phyloP scores from a whole-genome alignment of 1,140 invertebrate genomes.

The Polyergus mexicanus region DNA sequence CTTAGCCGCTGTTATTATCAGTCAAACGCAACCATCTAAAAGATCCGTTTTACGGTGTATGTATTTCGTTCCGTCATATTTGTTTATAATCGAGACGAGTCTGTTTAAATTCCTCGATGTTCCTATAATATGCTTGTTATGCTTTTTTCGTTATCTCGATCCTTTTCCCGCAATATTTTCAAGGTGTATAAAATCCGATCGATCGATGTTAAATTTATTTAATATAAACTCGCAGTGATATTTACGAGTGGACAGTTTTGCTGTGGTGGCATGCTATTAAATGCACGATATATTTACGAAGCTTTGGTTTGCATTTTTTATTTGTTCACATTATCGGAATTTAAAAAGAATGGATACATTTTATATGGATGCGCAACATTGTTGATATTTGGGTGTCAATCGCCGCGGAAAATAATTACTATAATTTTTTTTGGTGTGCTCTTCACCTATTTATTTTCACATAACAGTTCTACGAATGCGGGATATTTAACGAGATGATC shows the following conservation, averaged over 20 bases:
- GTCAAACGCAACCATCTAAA: conserved; percentile 86
- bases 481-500: not conserved
- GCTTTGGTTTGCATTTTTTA: conserved; percentile 36
- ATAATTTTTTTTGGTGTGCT: conserved; percentile 21
- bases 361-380: conserved; percentile 16
- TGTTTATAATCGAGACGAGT: conserved; percentile 47
- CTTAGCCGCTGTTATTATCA: conserved; percentile 86
- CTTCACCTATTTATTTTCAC: conserved; percentile 25
- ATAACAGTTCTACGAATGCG: conserved; percentile 11
- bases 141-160: conserved; percentile 75
- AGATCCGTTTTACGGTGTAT: conserved; percentile 85
- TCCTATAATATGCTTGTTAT: conserved; percentile 66
- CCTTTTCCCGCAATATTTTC: conserved; percentile 34
- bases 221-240: conserved; percentile 7
- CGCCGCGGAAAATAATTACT: conserved; percentile 15
- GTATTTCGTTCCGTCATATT: conserved; percentile 79
- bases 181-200: conserved; percentile 4
- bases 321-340: conserved; percentile 6
- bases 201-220: conserved; percentile 41
- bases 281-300: conserved; percentile 63
- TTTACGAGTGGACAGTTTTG: conserved; percentile 55
- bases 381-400: conserved; percentile 34
- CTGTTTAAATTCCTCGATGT: conserved; percentile 67
- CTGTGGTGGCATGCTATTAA: conserved; percentile 65
- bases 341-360: conserved; percentile 24